Evolutionary conservation across 2,888 invertebrate species (phyloP), one percentile per base, ranked within the genome.

Genomic region (Euzophera pinguis): DNA sequence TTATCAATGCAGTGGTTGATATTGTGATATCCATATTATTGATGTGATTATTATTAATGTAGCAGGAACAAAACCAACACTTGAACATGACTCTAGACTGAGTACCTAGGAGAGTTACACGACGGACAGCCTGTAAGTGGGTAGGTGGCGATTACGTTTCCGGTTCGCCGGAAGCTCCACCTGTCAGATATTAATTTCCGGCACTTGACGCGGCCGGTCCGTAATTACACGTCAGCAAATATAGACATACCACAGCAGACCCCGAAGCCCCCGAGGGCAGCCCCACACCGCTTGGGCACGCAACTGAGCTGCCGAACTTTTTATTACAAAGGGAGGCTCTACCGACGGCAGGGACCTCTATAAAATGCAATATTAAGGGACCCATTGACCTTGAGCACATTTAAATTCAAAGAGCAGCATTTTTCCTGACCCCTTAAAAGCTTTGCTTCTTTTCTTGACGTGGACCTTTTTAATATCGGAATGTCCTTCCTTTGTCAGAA

Each of bases 131-230:
- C n/a, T n/a, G n/a, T n/a, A 62, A 68, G 64, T 61, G 64, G 67
- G 53, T 60, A 63, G 50, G 47, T 56, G 60, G 59, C 57, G 58
- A 59, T 60, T 61, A 63, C 57, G 59, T 69, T 73, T 74, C 71
- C 71, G 63, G 60, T 55, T 57, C 53, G 55, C 51, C 53, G 58
- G 61, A 67, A 71, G 71, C 64, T 62, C 66, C 64, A 79, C 76
- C 78, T 77, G 79, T 71, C 78, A 73, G 73, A 79, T 80, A 81
- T 82, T 84, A 85, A 87, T 87, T 84, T 88, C 87, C 85, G 85
- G 74, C 58, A 69, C 76, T 78, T 71, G 74, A 73, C 70, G 65
- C 62, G 65, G 65, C 66, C 64, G 69, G 63, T 65, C 71, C 65
- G 69, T 72, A 75, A 82, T 79, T 77, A 73, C 69, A 65, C 62